A percentile compares a stretch with the other conserved stretches of the same genome.
Evolutionary conservation across 2,113 vertebrate species (phyloP).

Genomic region (Pitta sordida): DNA sequence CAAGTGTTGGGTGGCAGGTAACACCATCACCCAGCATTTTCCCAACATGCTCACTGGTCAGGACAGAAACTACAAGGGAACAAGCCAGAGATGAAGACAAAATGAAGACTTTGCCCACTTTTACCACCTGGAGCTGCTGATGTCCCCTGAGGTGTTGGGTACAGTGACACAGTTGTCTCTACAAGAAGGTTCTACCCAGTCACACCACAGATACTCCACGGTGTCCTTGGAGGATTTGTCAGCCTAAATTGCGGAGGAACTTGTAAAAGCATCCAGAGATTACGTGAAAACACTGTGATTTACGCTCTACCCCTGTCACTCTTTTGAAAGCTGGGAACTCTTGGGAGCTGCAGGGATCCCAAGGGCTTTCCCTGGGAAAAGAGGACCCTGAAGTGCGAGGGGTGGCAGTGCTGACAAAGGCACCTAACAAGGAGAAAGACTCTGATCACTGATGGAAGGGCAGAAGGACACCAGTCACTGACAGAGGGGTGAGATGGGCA

Average conservation of each 20-base stretch:
- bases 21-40: not conserved
- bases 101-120: not conserved
- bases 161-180: not conserved
- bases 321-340: not conserved
- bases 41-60: not conserved
- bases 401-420: not conserved
- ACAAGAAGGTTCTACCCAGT: not conserved
- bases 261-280: not conserved
- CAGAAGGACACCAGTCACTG: not conserved
- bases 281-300: not conserved
- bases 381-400: not conserved
- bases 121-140: not conserved
- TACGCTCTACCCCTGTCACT: not conserved
- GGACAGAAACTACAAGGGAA: not conserved
- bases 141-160: rapidly evolving
- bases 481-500: not conserved
- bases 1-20: not conserved
- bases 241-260: not conserved
- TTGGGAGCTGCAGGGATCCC: not conserved
- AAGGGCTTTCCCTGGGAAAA: not conserved
- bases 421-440: not conserved
- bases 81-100: not conserved
- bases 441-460: not conserved
- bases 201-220: not conserved
- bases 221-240: not conserved